These are phyloP conservation scores for Anomalospiza imberbis DNA, from an alignment of 2,797 vertebrate genomes.

Conservation along the genomic window DNA sequence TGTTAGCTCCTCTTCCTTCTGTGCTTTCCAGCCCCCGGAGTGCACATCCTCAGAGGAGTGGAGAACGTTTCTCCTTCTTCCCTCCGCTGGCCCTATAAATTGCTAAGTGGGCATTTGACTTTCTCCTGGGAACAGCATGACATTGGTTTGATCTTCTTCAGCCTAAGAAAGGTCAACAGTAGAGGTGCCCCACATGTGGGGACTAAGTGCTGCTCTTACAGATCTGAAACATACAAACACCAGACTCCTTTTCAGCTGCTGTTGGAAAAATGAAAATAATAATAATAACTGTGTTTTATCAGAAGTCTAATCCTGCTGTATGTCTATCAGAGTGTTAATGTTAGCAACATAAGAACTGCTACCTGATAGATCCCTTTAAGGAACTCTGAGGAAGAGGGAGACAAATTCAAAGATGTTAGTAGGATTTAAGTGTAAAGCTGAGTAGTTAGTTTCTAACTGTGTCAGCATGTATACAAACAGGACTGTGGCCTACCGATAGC, in stretches of 20 bases:
- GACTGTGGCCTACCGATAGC: background rate
- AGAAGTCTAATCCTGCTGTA: background rate
- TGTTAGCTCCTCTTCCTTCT: background rate
- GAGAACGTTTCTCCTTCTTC: background rate
- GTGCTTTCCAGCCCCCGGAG: background rate
- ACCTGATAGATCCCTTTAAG: background rate
- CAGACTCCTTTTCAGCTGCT: background rate
- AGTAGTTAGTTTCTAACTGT: background rate
- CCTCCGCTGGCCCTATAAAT: fast-evolving
- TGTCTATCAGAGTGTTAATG: background rate
- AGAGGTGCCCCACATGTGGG: background rate
- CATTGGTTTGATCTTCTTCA: background rate
- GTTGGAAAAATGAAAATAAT: background rate
- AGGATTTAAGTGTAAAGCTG: background rate
- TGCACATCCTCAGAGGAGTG: background rate
- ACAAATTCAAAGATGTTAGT: background rate
- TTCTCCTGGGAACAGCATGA: background rate
- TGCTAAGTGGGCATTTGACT: background rate
- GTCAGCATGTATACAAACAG: background rate
- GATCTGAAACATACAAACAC: background rate
- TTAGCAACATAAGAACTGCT: background rate
- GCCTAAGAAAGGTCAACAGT: background rate
- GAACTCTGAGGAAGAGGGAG: background rate
- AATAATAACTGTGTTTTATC: background rate
- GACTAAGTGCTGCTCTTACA: background rate